Evolutionary conservation across 2,113 vertebrate species (phyloP), one percentile per base, ranked within the genome.

Genomic region (Salminus brasiliensis): DNA sequence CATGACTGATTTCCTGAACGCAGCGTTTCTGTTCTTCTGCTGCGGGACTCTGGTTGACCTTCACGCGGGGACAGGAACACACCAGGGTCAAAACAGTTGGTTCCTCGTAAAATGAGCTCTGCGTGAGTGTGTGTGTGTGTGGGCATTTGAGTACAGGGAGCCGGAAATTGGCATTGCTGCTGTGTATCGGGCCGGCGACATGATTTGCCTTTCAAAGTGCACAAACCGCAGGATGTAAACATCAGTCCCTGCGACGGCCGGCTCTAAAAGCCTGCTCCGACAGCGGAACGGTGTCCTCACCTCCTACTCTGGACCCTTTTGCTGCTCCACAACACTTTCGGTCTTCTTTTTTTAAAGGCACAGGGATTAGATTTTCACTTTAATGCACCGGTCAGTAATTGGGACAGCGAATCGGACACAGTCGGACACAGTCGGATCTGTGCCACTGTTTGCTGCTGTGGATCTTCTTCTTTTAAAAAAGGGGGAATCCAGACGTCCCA

Each of bases 1-100:
- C 81, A 53, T 53, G 65, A 69, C 63, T 34, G 79, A 75, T 81
- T 83, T 83, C 79, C 77, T 80, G 73, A 45, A 68, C 34, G 9
- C 72, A 49, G 47, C 27, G 5, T 72, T 67, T 63, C 79, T 67
- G 67, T 72, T 62, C 72, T 43, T 72, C 39, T 47, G 43, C 25
- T 41, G 29, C 53, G 18, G 36, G 75, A 66, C 72, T 47, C 27
- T 81, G 45, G 32, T 55, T 73, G 30, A 73, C 71, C 32, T 41
- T 55, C 52, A 39, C 39, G 13, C 1, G 15, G 62, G 45, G 4
- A 29, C 16, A 13, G 47, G 66, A 65, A 79, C 59, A 69, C 29
- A 49, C 45, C 45, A 39, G 65, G 69, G 71, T 72, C 78, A 73
- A 55, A 79, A 66, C 47, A n/a, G 69, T 79, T 79, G 70, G 72